Evolutionary conservation across 2,797 vertebrate genomes (phyloP), one percentile per base, ranked within the genome.

Genomic region (Zalophus californianus): DNA sequence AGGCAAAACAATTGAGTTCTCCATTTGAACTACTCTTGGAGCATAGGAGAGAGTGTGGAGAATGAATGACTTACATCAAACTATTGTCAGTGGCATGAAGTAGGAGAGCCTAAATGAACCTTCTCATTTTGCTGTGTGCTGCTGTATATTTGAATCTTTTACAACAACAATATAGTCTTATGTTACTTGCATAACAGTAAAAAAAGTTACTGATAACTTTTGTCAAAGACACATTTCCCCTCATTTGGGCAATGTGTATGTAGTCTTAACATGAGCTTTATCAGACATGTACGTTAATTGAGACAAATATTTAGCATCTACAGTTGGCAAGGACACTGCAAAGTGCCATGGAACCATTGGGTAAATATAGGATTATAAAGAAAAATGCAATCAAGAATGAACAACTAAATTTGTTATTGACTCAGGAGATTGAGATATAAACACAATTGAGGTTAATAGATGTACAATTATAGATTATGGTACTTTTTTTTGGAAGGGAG

Each of bases 351-450:
- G 11, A 80, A 41, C 6, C 38, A 15, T 79, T 23, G 29, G 35
- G 91, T 88, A 91, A 92, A 94, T 58, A 90, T 23, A 48, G 32
- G 25, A 38, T 52, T 54, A 38, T 75, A 80, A 96, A 62, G 32
- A 70, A 75, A 80, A 94, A 58, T 27, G 20, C 44, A 68, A 66
- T 85, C 50, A 84, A 79, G 70, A 90, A 64, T 60, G 38, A 77
- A 32, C 20, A 73, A 75, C 80, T 75, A 52, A 52, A 93, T 70
- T 88, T 27, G 66, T 91, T 97, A 72, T 80, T 82, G n/a, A 73
- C 38, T 97, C 12, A 91, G 83, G 54, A 82, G 29, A 73, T 41
- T 75, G 96, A 94, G 18, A 68, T 77, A 21, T 66, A 78, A 86
- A 91, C 66, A 29, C 21, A 93, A 52, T 3, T 62, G 54, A 77